Evolutionary conservation across 2,113 vertebrate species (phyloP), one percentile per base, ranked within the genome.

Genomic region (Himantopus leucocephalus): DNA sequence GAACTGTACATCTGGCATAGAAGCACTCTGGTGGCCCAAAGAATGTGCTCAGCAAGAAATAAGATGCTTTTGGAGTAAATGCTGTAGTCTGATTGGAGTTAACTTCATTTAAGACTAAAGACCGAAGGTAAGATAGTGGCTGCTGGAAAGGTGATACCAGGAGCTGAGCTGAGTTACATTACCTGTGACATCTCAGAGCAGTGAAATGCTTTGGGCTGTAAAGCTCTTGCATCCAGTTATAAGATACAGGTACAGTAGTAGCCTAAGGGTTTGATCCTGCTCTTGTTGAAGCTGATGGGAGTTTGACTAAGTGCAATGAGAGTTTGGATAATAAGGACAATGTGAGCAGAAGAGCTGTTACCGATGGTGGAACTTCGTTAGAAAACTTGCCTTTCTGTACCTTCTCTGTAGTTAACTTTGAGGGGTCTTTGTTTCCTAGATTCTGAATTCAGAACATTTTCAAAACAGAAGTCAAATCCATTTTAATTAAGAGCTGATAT

Each of bases 41-140:
- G 85, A 96, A 93, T 67, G 52, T n/a, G 39, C 67, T 95, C 6
- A n/a, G 14, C 29, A 80, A 87, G 84, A 96, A 97, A 62, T 75
- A 59, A 91, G 91, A 94, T 91, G 93, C 59, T 85, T 85, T 88
- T 84, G 59, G 62, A 94, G 47, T 64, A 95, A 89, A 67, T 55
- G 48, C 60, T 92, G 35, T 59, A 55, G 85, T 84, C 82, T 81
- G 56, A 63, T 35, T 63, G 74, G 62, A 82, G 63, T 95, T 92
- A 79, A 72, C 45, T 89, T 86, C 74, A 64, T 92, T 89, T 96
- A 95, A 83, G 60, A 50, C 70, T 90, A 58, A 97, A 95, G 76
- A 94, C 59, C 70, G 72, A 72, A 94, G 93, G 95, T 96, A 94
- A 96, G 76, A 82, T 71, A 85, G 72, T 60, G 22, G 27, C 68